Evolutionary conservation across 2,888 invertebrate species (phyloP), one percentile per base, ranked within the genome.

Genomic region (Cabera pusaria): DNA sequence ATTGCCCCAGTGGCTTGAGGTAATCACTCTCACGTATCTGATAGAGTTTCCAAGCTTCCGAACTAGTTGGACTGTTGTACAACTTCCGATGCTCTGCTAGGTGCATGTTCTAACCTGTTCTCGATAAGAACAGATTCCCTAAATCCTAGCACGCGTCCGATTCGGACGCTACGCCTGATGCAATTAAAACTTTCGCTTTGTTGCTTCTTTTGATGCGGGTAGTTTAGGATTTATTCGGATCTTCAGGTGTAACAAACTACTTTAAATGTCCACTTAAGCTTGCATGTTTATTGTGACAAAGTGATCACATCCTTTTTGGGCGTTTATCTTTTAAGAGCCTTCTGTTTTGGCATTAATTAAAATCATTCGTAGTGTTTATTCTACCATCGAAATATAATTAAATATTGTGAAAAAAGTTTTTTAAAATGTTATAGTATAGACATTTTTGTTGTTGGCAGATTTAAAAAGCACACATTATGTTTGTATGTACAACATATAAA

Each of bases 11-110:
- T 52, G 52, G 59, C 54, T 65, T 37, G 63, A 73, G 73, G 75
- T 84, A 83, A 83, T 83, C 84, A 77, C 56, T 71, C 78, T 78
- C 85, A 84, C 83, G 82, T 84, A 80, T 80, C 83, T 85, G 85
- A 83, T 84, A 64, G 79, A 87, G 86, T 87, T 87, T 77, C 72
- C 67, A 70, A 83, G 80, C 84, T 86, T 74, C 78, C 72, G 75
- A 87, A 86, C 86, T 84, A 85, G 85, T 85, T 86, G 79, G 72
- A 61, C 72, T 80, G 83, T 80, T 68, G 70, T 72, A 77, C 26
- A 86, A 84, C 72, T 86, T 86, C 70, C 69, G 65, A 60, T 67
- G 70, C 61, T 65, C 68, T 68, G 77, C 81, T 70, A 81, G 75
- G 70, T 74, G 76, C 74, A 84, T 82, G 41, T 31, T 19, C 72